phyloP scores from a whole-genome alignment of 2,888 invertebrate species.

The Proisotoma minuta region DNA sequence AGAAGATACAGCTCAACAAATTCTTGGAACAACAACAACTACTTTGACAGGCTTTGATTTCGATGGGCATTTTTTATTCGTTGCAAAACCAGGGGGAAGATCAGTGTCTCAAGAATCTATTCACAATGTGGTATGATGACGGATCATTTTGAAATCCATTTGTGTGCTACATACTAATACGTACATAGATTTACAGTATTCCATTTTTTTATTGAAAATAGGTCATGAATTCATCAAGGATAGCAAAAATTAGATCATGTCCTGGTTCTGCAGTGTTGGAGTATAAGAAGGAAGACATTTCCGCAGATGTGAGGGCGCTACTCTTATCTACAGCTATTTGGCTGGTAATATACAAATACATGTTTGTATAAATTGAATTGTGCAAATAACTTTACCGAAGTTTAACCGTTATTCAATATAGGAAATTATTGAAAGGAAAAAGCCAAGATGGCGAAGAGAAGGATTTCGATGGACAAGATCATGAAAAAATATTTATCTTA shows the following conservation, averaged over 20 bases:
- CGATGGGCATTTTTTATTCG: slow-evolving; percentile 21
- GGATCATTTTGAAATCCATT: not conserved
- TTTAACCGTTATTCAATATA: too few species aligned
- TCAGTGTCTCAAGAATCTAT: slow-evolving; percentile 31
- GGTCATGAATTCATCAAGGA: not conserved
- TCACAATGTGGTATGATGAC: slow-evolving; percentile 24
- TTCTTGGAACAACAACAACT: slow-evolving; percentile 23
- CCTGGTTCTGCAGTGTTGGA: not conserved
- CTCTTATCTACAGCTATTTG: slow-evolving; percentile 33
- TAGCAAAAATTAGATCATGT: not conserved
- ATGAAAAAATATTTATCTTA: too few species aligned
- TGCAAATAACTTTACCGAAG: too few species aligned
- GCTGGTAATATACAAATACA: too few species aligned
- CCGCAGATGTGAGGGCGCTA: slow-evolving; percentile 28
- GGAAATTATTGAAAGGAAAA: slow-evolving; percentile 37
- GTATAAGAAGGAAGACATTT: slow-evolving; percentile 12
- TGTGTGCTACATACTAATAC: not conserved
- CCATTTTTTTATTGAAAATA: not conserved
- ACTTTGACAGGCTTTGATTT: slow-evolving; percentile 24
- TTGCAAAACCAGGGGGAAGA: slow-evolving; percentile 25
- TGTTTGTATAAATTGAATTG: not conserved
- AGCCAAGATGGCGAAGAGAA: slow-evolving; percentile 26
- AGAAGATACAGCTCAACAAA: slow-evolving; percentile 23
- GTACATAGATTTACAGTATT: not conserved
- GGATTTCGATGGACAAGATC: not conserved